A percentile compares a stretch with the other conserved stretches of the same genome.
phyloP scores from a whole-genome alignment of 2,113 vertebrate species.

The Odocoileus hemionus region DNA sequence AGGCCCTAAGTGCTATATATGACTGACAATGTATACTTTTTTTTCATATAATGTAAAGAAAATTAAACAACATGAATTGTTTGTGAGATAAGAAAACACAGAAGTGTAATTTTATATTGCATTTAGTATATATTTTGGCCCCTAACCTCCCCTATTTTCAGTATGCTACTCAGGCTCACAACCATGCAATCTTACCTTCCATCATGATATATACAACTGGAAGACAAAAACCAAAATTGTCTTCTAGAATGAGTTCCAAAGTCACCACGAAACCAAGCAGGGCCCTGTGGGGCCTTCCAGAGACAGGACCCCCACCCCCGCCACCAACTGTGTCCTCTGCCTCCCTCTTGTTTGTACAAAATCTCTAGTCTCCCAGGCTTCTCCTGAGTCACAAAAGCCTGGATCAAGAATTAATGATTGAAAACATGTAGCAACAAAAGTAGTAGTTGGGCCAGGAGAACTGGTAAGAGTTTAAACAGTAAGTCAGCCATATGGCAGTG shows the following conservation, averaged over 20 bases:
- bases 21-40: neutral
- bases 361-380: neutral
- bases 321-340: neutral
- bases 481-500: neutral
- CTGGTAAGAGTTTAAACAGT: neutral
- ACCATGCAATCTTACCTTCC: neutral
- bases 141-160: neutral
- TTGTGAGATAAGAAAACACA: neutral
- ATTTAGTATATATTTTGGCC: neutral
- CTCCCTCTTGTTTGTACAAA: neutral
- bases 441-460: neutral
- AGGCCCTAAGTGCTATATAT: neutral
- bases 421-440: neutral
- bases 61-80: neutral
- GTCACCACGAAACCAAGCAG: neutral
- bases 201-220: neutral
- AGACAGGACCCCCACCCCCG: neutral
- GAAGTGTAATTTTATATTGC: neutral
- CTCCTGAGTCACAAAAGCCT: neutral
- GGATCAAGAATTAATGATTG: neutral
- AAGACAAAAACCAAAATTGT: conserved; percentile 12
- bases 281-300: neutral
- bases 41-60: conserved; percentile 5
- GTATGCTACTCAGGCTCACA: neutral
- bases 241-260: neutral